Percentiles rank a stretch among this genome's conserved stretches.
Evolutionary conservation across 30 jellyfish, hydroid and myxozoan species (phyloP).

Genomic region (Catostylus mosaicus): DNA sequence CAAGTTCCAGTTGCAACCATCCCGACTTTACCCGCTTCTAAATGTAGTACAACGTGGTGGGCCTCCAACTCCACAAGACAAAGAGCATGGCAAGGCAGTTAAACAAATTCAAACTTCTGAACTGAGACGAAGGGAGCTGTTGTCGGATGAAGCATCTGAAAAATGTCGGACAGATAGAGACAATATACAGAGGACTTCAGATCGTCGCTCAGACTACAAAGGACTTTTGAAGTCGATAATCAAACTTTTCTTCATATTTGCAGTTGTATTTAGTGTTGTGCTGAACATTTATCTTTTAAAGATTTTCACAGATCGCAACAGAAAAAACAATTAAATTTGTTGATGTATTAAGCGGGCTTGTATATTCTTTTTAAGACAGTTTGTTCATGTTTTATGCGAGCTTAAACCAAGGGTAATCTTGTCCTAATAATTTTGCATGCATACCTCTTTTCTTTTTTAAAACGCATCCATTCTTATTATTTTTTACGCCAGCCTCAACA

Average conservation of each 20-base stretch:
- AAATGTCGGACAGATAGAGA: not conserved
- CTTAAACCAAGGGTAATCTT: too few species aligned
- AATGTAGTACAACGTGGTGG: not conserved
- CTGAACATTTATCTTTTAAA: constrained; percentile 5
- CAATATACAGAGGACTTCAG: not conserved
- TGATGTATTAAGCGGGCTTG: too few species aligned
- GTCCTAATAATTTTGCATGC: too few species aligned
- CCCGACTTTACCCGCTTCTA: constrained; percentile 7
- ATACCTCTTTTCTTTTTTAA: too few species aligned
- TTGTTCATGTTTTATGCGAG: too few species aligned
- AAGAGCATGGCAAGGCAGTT: not conserved
- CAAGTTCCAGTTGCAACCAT: constrained; percentile 29
- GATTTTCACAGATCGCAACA: too few species aligned
- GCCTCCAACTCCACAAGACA: not conserved
- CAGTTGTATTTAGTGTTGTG: not conserved
- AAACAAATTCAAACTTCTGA: not conserved
- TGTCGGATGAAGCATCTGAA: not conserved
- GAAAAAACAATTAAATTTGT: too few species aligned
- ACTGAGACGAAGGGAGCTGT: not conserved
- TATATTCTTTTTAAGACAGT: too few species aligned
- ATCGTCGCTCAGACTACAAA: not conserved
- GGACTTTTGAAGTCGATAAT: not conserved
- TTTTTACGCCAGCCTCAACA: too few species aligned
- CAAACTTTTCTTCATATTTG: not conserved
- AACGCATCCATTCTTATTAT: too few species aligned